These are phyloP conservation scores for Drosophila rhopaloa DNA, from an alignment of 1,140 invertebrate species.

Conservation along the genomic window DNA sequence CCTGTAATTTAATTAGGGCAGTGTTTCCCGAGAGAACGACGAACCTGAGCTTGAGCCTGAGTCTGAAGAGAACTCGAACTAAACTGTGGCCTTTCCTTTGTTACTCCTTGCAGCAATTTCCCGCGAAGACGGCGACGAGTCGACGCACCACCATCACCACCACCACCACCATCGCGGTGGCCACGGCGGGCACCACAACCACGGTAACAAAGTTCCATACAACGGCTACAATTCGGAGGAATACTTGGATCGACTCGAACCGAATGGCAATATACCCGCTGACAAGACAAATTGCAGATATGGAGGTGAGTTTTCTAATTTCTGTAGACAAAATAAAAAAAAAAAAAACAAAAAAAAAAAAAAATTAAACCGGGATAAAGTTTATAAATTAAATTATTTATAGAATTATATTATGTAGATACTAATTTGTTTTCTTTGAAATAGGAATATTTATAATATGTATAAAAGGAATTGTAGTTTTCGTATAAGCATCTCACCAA, in stretches of 20 bases:
- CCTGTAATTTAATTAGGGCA: constrained; percentile 36
- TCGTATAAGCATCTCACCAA: neutral
- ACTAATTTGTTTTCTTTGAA: neutral
- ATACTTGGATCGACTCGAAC: constrained; percentile 94
- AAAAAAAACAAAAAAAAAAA: too few relatives aligned
- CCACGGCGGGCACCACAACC: constrained; percentile 81
- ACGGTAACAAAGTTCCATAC: constrained; percentile 89
- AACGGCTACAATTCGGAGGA: constrained; percentile 95
- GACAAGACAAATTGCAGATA: constrained; percentile 84
- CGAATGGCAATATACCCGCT: constrained; percentile 92
- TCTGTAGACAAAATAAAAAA: neutral
- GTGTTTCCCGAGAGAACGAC: neutral
- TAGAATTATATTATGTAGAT: too few relatives aligned
- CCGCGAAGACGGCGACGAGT: constrained; percentile 90
- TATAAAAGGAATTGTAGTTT: too few relatives aligned
- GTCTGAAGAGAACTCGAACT: constrained; percentile 17
- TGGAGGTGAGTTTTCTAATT: constrained; percentile 68
- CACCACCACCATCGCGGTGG: constrained; percentile 82
- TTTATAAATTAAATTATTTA: too few relatives aligned
- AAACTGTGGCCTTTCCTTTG: constrained; percentile 30
- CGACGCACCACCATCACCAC: constrained; percentile 81
- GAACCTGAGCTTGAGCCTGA: neutral
- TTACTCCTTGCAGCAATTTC: constrained; percentile 88
- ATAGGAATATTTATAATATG: too few relatives aligned
- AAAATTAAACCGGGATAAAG: too few relatives aligned